A percentile compares a stretch with the other conserved stretches of the same genome.
phyloP scores from a whole-genome alignment of 2,113 vertebrate species.

The Atlantisia rogersi region DNA sequence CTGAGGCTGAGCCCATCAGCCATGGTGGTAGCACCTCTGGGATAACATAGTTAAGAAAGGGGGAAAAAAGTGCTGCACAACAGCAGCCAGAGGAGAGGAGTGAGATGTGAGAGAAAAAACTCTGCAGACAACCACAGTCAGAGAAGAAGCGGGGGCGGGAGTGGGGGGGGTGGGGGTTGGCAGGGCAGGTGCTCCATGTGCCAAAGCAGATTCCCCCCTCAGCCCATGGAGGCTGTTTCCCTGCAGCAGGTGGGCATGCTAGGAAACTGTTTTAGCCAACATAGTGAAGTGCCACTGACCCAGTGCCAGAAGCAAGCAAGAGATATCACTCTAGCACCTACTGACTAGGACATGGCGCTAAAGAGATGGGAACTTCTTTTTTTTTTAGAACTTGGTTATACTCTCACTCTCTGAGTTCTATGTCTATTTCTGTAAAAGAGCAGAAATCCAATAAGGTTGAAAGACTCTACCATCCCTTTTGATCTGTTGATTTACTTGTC shows the following conservation, averaged over 20 bases:
- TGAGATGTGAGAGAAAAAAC: neutral
- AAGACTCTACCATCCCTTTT: neutral
- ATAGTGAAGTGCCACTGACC: neutral
- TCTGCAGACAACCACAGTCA: neutral
- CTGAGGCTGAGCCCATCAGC: neutral
- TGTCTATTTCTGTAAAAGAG: neutral
- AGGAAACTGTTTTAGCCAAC: neutral
- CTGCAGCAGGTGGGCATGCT: neutral
- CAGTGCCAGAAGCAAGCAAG: neutral
- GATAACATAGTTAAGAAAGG: neutral
- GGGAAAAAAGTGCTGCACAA: no score
- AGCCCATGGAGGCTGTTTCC: fast-evolving
- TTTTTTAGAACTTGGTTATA: neutral
- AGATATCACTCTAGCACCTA: neutral
- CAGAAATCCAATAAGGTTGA: neutral
- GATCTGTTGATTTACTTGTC: neutral
- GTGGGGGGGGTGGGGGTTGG: no score
- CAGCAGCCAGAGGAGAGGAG: neutral
- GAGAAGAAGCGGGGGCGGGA: neutral
- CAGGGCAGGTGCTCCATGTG: neutral
- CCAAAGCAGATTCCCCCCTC: neutral
- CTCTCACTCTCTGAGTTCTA: neutral
- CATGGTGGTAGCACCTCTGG: fast-evolving
- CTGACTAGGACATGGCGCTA: neutral
- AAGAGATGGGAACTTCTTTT: neutral